These are phyloP conservation scores for Lophius piscatorius DNA, from an alignment of 2,113 vertebrate genomes.

Conservation along the genomic window DNA sequence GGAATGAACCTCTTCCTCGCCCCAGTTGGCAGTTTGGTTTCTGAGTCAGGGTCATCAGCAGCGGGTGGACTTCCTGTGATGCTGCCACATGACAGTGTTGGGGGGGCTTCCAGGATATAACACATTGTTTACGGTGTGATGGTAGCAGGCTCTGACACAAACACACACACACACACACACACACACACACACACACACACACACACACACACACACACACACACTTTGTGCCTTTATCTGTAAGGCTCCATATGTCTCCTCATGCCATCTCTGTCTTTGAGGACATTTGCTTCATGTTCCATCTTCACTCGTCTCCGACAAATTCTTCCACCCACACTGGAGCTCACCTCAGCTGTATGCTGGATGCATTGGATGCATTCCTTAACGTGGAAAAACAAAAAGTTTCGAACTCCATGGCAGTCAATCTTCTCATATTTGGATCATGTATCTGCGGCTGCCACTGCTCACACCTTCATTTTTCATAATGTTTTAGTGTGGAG, in stretches of 20 bases:
- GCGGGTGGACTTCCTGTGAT: constrained; percentile 58
- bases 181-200: background rate
- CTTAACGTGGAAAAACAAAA: no score
- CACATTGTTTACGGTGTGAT: constrained; percentile 14
- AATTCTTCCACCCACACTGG: no score
- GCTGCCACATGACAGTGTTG: constrained; percentile 19
- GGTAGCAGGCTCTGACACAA: constrained; percentile 28
- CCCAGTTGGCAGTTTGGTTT: constrained; percentile 38
- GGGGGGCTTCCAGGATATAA: constrained; percentile 49
- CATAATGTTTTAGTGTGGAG: no score
- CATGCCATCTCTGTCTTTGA: background rate
- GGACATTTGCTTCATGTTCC: no score
- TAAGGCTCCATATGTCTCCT: constrained; percentile 26
- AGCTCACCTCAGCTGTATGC: no score
- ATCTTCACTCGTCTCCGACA: no score
- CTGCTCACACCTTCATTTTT: no score
- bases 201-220: constrained; percentile 1
- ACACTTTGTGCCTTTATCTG: background rate
- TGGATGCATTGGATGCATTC: no score
- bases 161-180: background rate
- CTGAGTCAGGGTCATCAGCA: constrained; percentile 58
- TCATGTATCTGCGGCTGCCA: no score
- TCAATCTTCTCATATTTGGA: no score
- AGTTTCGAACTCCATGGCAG: no score
- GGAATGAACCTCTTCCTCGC: constrained; percentile 28